phyloP scores from a whole-genome alignment of 2,888 invertebrate genomes.

The Keiferia lycopersicella region DNA sequence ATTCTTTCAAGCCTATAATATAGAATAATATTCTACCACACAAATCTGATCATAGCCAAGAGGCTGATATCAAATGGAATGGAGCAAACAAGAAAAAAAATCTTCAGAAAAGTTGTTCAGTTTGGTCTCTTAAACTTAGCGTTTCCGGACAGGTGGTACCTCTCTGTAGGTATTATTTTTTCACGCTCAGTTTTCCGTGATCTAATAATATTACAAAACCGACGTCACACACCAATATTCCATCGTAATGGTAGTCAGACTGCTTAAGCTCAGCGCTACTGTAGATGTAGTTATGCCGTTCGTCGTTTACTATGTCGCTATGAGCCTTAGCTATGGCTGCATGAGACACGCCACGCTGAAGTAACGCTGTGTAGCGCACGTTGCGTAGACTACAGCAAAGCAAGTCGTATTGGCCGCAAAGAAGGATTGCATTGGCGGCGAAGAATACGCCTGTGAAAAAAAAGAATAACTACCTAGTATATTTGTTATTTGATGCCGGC shows the following conservation, averaged over 20 bases:
- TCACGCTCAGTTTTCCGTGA: too few species aligned
- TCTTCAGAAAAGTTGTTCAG: too few species aligned
- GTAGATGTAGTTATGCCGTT: conserved; percentile 58
- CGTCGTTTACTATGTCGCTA: conserved; percentile 50
- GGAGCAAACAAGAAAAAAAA: too few species aligned
- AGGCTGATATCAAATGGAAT: too few species aligned
- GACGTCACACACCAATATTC: conserved; percentile 47
- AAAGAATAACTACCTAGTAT: background rate
- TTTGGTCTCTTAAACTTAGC: too few species aligned
- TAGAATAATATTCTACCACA: too few species aligned
- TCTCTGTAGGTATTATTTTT: too few species aligned
- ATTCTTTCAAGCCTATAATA: too few species aligned
- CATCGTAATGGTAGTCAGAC: conserved; percentile 61
- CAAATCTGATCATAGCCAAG: too few species aligned
- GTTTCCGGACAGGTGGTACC: too few species aligned
- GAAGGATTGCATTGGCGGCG: conserved; percentile 63
- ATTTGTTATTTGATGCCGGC: too few species aligned
- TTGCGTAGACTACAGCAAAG: conserved; percentile 69
- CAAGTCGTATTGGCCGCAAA: conserved; percentile 72
- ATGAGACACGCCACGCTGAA: conserved; percentile 52
- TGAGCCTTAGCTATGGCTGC: conserved; percentile 39
- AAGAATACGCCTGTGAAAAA: conserved; percentile 62
- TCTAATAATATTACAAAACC: too few species aligned
- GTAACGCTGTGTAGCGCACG: conserved; percentile 59
- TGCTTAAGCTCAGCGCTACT: conserved; percentile 51